Evolutionary conservation across 2,888 invertebrate genomes (phyloP), one percentile per base, ranked within the genome.

Genomic region (Bursaphelenchus okinawaensis): DNA sequence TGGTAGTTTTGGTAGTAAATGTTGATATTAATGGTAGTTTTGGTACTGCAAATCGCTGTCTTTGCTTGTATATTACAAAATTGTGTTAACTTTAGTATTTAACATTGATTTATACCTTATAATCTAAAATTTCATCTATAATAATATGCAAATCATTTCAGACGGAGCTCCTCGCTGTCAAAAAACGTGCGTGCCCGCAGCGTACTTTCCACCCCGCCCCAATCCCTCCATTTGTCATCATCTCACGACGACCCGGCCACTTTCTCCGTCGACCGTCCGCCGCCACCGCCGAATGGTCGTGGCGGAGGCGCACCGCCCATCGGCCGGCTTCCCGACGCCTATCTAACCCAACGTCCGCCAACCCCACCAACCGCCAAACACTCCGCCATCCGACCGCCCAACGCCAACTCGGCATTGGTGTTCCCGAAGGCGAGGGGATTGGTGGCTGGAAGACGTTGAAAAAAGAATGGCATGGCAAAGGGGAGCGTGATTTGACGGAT

Each of bases 111-210:
- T n/a, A n/a, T n/a, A n/a, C n/a, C n/a, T n/a, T n/a, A n/a, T n/a
- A n/a, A n/a, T n/a, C n/a, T n/a, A n/a, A n/a, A n/a, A n/a, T n/a
- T n/a, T n/a, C n/a, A n/a, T 57, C 19, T 59, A 4, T n/a, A 59
- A 19, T 1, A 6, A 57, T 57, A 62, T 26, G 12, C 59, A 16
- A 59, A 8, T 12, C 19, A 8, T 59, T 59, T 20, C 50, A 62
- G 62, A 62, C 62, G 62, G 23, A 28, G 63, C 55, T 76, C 77
- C 78, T 56, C 59, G 28, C 28, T 26, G 22, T 78, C 80, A 80
- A 80, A 80, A 80, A 80, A 80, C 79, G 77, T 69, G 62, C 68
- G 68, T 67, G 80, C 80, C 80, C 80, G 80, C 80, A 79, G 75
- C 78, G 78, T 73, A 69, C 68, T 74, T 66, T 67, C 23, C 7